Evolutionary conservation across 2,888 invertebrate genomes (phyloP), one percentile per base, ranked within the genome.

Genomic region (Griposia aprilina): DNA sequence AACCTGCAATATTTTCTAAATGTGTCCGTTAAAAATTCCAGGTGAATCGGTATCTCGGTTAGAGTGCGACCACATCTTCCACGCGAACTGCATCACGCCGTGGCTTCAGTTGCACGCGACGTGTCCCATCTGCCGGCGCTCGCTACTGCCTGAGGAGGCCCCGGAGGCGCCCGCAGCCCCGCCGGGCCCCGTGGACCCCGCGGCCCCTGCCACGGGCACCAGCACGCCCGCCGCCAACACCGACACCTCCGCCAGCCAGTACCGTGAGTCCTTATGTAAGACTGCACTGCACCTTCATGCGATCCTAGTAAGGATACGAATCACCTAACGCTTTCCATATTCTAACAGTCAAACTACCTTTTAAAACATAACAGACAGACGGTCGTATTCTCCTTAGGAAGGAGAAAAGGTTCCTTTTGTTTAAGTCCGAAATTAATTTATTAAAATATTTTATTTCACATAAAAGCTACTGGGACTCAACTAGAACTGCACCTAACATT

Each of bases 61-160:
- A 91, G 98, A 98, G 80, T 99, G 99, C 97, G 97, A 98, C 90
- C 99, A 99, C 97, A 97, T 99, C 78, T 99, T 98, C 97, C 99
- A 99, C 95, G 98, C 98, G 93, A 97, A 97, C 85, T 99, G 99
- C 94, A 99, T 99, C 95, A 97, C 98, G 88, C 99, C 99, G 80
- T 99, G 99, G 99, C 97, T 99, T 90, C 98, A 99, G 97, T 97
- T 99, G 97, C 99, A 99, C 96, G 99, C 99, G 81, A 99, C 99
- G 68, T 99, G 99, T 94, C 99, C 99, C 79, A 98, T 99, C 90
- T 99, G 99, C 96, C 98, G 99, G 78, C 98, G 95, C 90, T 94
- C 94, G 90, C 92, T 95, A 89, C 89, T 95, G 83, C 89, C 92
- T 20, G 91, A 90, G n/a, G 81, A 93, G 74, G 77, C 84, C 68